Percentiles rank a stretch among this genome's conserved stretches.
Evolutionary conservation across 2,797 vertebrate species (phyloP).

Genomic region (Bovichtus variegatus): DNA sequence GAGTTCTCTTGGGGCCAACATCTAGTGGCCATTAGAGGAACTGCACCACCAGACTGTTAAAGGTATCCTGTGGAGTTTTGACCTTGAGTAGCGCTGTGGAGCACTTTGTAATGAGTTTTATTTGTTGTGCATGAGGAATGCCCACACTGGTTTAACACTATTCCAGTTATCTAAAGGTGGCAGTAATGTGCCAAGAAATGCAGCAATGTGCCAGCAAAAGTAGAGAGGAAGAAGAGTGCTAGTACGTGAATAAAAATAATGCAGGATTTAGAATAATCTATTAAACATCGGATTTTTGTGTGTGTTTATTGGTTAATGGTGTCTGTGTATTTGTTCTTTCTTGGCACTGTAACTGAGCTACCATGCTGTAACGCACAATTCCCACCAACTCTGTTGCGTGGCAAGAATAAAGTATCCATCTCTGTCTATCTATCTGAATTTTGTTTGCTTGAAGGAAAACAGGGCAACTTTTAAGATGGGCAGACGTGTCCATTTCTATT

Average conservation of each 20-base stretch:
- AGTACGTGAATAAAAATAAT: neutral
- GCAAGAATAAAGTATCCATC: too few relatives aligned
- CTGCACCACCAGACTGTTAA: neutral
- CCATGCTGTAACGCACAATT: too few relatives aligned
- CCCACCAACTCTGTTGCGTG: too few relatives aligned
- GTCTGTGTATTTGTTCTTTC: too few relatives aligned
- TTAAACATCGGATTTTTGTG: too few relatives aligned
- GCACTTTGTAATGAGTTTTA: neutral
- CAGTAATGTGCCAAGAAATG: neutral
- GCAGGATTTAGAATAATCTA: neutral
- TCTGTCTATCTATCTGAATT: too few relatives aligned
- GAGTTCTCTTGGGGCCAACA: neutral
- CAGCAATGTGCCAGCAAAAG: neutral
- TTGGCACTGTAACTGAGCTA: too few relatives aligned
- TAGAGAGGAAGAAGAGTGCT: neutral
- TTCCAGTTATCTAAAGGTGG: neutral
- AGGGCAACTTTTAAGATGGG: neutral
- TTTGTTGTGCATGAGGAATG: neutral
- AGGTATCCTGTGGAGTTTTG: neutral
- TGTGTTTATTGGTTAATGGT: too few relatives aligned
- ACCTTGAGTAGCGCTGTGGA: too few relatives aligned
- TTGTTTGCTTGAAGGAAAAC: neutral
- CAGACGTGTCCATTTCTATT: neutral
- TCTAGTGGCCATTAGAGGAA: constrained; percentile 7
- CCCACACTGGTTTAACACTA: neutral